Conservation (phyloP, 2,888 invertebrate genomes). For the Girardia tigrina region DNA sequence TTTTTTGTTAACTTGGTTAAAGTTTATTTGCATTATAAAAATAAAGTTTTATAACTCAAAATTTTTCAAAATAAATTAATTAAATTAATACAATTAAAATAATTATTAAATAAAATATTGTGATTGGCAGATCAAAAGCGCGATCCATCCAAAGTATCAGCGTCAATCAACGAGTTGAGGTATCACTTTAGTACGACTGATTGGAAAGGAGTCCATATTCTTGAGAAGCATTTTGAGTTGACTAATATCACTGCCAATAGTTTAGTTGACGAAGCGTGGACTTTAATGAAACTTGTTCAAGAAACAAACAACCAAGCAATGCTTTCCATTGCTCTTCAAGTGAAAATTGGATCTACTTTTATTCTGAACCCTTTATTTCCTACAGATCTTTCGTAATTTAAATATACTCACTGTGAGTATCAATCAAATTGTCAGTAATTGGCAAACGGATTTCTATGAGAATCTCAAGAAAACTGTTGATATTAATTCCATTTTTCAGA, state of each 20-base stretch:
- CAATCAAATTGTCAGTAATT: constrained; percentile 51
- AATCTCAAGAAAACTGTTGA: not conserved
- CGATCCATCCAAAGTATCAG: constrained; percentile 25
- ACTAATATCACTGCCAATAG: constrained; percentile 60
- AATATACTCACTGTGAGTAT: constrained; percentile 49
- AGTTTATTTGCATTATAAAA: no score
- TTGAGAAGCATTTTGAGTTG: constrained; percentile 62
- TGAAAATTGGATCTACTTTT: constrained; percentile 41
- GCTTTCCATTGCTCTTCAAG: constrained; percentile 48
- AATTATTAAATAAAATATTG: no score
- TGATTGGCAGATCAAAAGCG: constrained; percentile 19
- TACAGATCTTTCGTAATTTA: constrained; percentile 59
- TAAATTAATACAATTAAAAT: no score
- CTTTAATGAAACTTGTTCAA: constrained; percentile 58
- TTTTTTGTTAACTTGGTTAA: no score
- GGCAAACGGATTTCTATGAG: constrained; percentile 40
- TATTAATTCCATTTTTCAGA: not conserved
- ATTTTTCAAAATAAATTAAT: no score
- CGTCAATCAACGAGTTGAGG: constrained; percentile 49
- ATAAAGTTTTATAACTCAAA: no score
- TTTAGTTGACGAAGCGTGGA: constrained; percentile 65
- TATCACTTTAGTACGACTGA: constrained; percentile 69
- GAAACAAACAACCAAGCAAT: constrained; percentile 10
- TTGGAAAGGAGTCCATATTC: constrained; percentile 65
- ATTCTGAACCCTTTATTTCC: constrained; percentile 35